Percentiles rank a stretch among this genome's conserved stretches.
Conservation (phyloP, 2,113 vertebrate species). For the Parotia lawesii region DNA sequence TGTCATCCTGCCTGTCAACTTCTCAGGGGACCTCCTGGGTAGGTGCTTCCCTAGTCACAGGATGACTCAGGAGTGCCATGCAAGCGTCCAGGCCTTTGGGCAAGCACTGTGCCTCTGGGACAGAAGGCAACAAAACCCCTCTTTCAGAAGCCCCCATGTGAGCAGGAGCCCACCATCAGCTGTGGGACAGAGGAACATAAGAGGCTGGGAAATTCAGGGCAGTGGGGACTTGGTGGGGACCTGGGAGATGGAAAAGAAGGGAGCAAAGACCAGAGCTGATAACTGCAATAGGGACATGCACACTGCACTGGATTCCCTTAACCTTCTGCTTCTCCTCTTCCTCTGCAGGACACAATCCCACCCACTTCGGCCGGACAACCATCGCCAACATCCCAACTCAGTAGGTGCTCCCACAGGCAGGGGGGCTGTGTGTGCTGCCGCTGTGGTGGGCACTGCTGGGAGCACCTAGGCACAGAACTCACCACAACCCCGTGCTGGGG, state of each 20-base stretch:
- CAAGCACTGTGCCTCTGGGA: neutral
- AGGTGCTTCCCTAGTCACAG: neutral
- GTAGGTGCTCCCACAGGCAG: slow-evolving; percentile 72
- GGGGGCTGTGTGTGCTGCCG: neutral
- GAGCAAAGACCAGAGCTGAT: neutral
- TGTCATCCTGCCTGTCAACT: slow-evolving; percentile 92
- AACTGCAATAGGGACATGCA: neutral
- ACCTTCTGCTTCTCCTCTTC: neutral
- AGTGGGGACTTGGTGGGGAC: neutral
- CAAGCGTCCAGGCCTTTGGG: neutral
- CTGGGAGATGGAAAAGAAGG: neutral
- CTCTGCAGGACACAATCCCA: slow-evolving; percentile 81
- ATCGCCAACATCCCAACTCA: slow-evolving; percentile 88
- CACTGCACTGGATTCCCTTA: neutral
- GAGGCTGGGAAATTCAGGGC: neutral
- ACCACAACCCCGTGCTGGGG: fast-evolving
- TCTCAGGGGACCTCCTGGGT: slow-evolving; percentile 90
- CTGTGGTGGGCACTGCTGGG: neutral
- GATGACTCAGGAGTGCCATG: neutral
- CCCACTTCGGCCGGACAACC: slow-evolving; percentile 93
- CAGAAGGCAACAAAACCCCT: neutral
- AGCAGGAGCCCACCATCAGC: neutral
- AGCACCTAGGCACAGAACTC: neutral
- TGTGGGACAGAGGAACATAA: neutral
- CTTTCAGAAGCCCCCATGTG: neutral